Conservation (phyloP, 2,113 vertebrate species). For the Onychostoma macrolepis region DNA sequence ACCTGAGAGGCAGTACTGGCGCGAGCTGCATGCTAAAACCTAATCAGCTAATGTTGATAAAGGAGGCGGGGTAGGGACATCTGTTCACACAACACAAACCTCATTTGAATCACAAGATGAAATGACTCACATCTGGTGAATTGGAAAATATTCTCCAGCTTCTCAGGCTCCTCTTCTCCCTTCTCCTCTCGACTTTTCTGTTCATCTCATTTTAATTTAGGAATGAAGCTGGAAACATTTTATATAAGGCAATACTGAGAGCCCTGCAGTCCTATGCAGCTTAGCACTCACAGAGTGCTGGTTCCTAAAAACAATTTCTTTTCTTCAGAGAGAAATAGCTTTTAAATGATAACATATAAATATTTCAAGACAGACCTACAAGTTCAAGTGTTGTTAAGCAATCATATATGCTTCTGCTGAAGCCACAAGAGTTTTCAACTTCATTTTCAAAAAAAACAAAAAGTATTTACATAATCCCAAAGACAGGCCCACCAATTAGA, state of each 20-base stretch:
- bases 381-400: neutral
- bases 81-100: constrained; percentile 84
- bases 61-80: constrained; percentile 82
- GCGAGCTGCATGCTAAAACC: constrained; percentile 80
- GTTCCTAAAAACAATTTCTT: neutral
- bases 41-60: constrained; percentile 86
- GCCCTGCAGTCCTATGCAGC: constrained; percentile 49
- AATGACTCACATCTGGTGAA: constrained; percentile 83
- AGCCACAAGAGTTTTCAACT: neutral
- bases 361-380: neutral
- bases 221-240: constrained; percentile 66
- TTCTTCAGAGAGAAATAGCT: neutral
- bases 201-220: constrained; percentile 75
- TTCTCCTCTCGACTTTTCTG: constrained; percentile 59
- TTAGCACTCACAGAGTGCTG: neutral
- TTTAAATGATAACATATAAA: neutral
- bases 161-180: constrained; percentile 42
- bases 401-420: too few relatives aligned
- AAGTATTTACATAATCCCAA: neutral
- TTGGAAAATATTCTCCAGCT: constrained; percentile 72
- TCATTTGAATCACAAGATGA: constrained; percentile 84
- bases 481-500: neutral
- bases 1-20: constrained; percentile 79
- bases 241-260: constrained; percentile 67
- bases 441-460: neutral